A percentile compares a stretch with the other conserved stretches of the same genome.
Conservation (phyloP, 2,113 vertebrate genomes). For the Megaceryle torquata region DNA sequence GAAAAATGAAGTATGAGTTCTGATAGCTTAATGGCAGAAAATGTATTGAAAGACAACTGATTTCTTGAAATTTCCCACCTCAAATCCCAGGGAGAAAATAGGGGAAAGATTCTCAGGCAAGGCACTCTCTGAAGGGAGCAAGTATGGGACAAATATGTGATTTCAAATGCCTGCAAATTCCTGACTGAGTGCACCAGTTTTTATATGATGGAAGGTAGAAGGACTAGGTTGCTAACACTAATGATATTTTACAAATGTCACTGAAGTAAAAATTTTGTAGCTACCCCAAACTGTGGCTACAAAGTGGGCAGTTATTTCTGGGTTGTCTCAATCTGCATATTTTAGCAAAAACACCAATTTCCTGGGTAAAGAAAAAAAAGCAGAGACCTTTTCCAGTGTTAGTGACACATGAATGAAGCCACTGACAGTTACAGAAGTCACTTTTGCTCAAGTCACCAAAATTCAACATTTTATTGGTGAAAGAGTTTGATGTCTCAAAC, state of each 20-base stretch:
- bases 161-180: background rate
- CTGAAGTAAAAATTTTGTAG: background rate
- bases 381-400: background rate
- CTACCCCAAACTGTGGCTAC: background rate
- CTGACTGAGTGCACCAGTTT: background rate
- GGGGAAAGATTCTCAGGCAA: background rate
- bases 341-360: background rate
- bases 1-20: background rate
- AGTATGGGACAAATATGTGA: background rate
- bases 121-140: background rate
- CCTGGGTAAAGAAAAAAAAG: background rate
- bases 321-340: background rate
- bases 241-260: background rate
- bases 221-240: background rate
- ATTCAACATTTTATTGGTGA: background rate
- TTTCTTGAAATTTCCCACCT: background rate
- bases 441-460: background rate
- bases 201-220: background rate
- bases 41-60: background rate
- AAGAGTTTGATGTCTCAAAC: background rate
- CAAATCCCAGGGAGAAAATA: background rate
- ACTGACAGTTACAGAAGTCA: background rate
- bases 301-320: background rate
- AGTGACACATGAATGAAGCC: background rate
- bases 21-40: background rate